Conservation (phyloP, 2,888 invertebrate genomes). For the Capitulum mitella region DNA sequence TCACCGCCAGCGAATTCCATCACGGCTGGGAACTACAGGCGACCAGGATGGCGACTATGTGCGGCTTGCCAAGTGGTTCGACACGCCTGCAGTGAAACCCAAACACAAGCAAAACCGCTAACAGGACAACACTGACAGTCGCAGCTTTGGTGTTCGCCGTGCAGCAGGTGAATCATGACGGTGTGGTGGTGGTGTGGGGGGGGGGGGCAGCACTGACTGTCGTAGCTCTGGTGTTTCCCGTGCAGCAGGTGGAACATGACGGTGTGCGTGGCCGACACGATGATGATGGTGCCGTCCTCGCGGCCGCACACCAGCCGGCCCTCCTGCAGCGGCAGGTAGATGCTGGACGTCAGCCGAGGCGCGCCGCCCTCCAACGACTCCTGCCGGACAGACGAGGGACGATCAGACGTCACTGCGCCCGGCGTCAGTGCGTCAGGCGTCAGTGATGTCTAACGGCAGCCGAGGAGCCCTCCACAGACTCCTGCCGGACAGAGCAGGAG, state of each 20-base stretch:
- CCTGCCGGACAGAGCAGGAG: too few relatives aligned
- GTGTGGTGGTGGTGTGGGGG: too few relatives aligned
- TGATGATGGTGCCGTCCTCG: conserved; percentile 91
- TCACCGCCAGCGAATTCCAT: too few relatives aligned
- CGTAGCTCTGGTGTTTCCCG: conserved; percentile 36
- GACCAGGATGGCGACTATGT: too few relatives aligned
- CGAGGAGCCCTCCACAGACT: not conserved
- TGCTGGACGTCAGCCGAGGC: conserved; percentile 81
- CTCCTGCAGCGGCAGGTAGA: conserved; percentile 81
- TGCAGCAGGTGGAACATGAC: conserved; percentile 82
- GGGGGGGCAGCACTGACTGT: conserved; percentile 31
- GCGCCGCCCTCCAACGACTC: conserved; percentile 30
- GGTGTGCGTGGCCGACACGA: conserved; percentile 91
- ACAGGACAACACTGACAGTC: conserved; percentile 36
- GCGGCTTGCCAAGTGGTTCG: too few relatives aligned
- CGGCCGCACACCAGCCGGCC: conserved; percentile 89
- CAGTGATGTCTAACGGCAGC: not conserved
- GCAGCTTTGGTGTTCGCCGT: conserved; percentile 36
- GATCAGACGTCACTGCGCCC: too few relatives aligned
- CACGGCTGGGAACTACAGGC: too few relatives aligned
- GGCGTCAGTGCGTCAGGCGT: too few relatives aligned
- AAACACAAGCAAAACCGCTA: too few relatives aligned
- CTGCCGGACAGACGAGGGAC: too few relatives aligned
- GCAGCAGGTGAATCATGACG: conserved; percentile 82
- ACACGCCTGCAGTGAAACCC: too few relatives aligned